Percentiles rank a stretch among this genome's conserved stretches.
These are phyloP conservation scores for Quadriops clusia DNA, from an alignment of 2,888 invertebrate species.

Conservation along the genomic window DNA sequence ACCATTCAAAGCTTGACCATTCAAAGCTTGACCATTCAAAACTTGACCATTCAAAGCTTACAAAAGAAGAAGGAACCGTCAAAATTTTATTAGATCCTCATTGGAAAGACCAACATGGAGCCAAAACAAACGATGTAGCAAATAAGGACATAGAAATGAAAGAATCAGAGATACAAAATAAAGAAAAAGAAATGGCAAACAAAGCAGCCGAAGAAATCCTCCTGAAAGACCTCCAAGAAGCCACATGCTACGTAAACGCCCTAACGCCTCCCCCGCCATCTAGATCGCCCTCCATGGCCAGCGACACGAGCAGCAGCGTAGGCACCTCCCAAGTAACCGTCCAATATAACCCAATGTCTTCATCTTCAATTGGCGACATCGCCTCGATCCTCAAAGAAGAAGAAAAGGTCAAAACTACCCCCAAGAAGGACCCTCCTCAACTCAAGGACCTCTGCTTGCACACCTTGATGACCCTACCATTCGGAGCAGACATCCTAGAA, in stretches of 20 bases:
- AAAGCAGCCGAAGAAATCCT: no score
- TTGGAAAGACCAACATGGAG: background rate
- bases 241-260: no score
- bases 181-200: no score
- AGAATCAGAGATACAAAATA: no score
- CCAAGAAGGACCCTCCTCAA: conserved; percentile 22
- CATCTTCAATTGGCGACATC: conserved; percentile 50
- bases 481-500: conserved; percentile 54
- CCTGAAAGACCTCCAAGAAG: no score
- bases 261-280: conserved; percentile 21
- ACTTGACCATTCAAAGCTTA: no score
- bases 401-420: conserved; percentile 22
- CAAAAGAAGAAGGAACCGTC: no score
- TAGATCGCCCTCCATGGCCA: conserved; percentile 12
- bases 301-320: conserved; percentile 37
- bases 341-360: conserved; percentile 49
- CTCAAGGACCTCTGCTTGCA: conserved; percentile 55
- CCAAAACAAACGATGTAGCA: background rate
- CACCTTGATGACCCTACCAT: conserved; percentile 53
- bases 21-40: no score
- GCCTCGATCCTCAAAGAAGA: conserved; percentile 40
- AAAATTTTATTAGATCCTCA: no score
- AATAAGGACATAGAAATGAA: no score
- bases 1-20: no score
- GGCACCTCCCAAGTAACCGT: conserved; percentile 53